Percentiles rank a stretch among this genome's conserved stretches.
phyloP scores from a whole-genome alignment of 2,888 invertebrate species.

The Prosapia bicincta region DNA sequence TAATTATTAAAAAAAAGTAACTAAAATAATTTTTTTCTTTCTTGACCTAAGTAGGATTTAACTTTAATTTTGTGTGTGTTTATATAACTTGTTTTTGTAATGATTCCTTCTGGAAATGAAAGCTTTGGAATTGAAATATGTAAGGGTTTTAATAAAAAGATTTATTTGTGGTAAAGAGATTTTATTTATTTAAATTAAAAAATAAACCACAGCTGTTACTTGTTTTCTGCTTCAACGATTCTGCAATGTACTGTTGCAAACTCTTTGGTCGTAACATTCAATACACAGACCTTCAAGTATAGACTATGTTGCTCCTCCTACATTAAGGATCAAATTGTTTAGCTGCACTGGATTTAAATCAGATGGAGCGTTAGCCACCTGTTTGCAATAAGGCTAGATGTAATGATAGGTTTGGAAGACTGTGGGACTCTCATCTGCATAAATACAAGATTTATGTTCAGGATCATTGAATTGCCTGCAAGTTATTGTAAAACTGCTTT shows the following conservation, averaged over 20 bases:
- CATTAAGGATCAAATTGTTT: not conserved
- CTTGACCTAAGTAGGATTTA: too few species aligned
- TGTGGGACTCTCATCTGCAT: not conserved
- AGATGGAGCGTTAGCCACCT: not conserved
- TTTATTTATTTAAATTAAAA: too few species aligned
- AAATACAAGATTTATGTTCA: constrained; percentile 2
- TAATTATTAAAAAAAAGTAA: too few species aligned
- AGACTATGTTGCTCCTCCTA: not conserved
- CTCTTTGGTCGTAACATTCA: not conserved
- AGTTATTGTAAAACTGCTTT: not conserved
- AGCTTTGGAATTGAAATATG: too few species aligned
- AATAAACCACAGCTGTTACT: too few species aligned
- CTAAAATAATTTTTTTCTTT: too few species aligned
- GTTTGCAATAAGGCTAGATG: not conserved
- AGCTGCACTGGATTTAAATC: not conserved
- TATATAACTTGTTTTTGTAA: too few species aligned
- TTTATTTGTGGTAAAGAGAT: too few species aligned
- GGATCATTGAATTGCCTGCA: not conserved
- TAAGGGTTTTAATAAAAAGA: too few species aligned
- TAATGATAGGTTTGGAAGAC: not conserved
- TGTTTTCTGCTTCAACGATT: not conserved
- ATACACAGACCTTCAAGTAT: not conserved
- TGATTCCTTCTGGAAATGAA: too few species aligned
- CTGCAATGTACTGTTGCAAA: not conserved
- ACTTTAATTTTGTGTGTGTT: too few species aligned